Conservation (phyloP, 2,797 vertebrate species). For the Hydrolagus colliei region DNA sequence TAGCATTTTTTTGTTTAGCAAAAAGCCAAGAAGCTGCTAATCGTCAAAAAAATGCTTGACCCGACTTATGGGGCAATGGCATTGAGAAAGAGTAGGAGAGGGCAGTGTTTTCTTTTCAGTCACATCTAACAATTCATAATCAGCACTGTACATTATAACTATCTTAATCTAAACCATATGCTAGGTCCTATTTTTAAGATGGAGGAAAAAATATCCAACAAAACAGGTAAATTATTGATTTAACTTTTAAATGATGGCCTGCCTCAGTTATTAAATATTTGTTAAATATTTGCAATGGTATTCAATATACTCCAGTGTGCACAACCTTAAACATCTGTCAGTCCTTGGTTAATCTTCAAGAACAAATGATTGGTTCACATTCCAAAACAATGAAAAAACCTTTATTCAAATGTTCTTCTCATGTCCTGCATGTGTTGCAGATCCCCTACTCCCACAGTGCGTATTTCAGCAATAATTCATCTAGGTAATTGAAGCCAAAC, state of each 20-base stretch:
- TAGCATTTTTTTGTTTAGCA: too few relatives aligned
- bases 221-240: background rate
- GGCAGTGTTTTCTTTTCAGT: too few relatives aligned
- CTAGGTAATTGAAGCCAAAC: background rate
- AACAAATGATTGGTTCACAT: constrained; percentile 35
- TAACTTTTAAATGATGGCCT: constrained; percentile 5
- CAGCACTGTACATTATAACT: too few relatives aligned
- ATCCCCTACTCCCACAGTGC: constrained; percentile 30
- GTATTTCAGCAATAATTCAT: constrained; percentile 34
- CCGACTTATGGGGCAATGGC: too few relatives aligned
- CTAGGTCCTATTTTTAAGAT: too few relatives aligned
- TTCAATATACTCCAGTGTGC: background rate
- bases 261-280: background rate
- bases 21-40: too few relatives aligned
- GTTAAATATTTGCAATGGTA: background rate
- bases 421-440: constrained; percentile 19
- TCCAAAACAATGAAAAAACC: background rate
- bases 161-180: too few relatives aligned
- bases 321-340: background rate
- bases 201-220: too few relatives aligned
- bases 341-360: constrained; percentile 16
- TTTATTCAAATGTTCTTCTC: constrained; percentile 33
- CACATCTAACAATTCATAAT: too few relatives aligned
- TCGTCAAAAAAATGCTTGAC: too few relatives aligned
- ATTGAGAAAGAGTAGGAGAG: too few relatives aligned